Evolutionary conservation across 2,888 invertebrate species (phyloP), one percentile per base, ranked within the genome.

Genomic region (Trachelus stipa): DNA sequence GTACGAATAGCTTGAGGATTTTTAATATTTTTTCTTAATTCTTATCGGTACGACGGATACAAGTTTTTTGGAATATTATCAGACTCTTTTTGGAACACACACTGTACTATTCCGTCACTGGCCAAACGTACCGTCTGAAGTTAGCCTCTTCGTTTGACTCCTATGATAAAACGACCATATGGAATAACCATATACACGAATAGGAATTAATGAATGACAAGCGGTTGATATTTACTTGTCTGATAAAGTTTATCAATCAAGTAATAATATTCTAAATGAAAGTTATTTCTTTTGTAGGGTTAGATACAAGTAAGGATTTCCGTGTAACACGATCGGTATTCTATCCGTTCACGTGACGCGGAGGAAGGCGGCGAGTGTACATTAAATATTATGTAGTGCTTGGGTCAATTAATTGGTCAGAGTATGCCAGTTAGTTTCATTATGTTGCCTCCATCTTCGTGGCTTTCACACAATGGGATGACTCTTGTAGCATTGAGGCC

Each of bases 371-470:
- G 68, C 82, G 80, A 84, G 81, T 84, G 80, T 82, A 82, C 85
- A 83, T 88, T 86, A 86, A 87, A 88, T 85, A 85, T 88, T 87
- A 86, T 85, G 86, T 83, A 81, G 83, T 84, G 83, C 83, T 81
- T 83, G 83, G 85, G 84, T 84, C 84, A 77, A 85, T 89, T 89
- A 89, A 90, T 90, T 89, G 88, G 84, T 85, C 86, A 85, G 86
- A 87, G 85, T 87, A 85, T 85, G 88, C 87, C 87, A 88, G 88
- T 90, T 90, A 90, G 89, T 90, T 87, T 89, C 90, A 89, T 90
- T 90, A 89, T 82, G 89, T 88, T 87, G 85, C 86, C 86, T 87
- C 88, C 86, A 87, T 89, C 89, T 90, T 90, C 90, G 90, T 87
- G 83, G 79, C 85, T 87, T 87, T 88, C 83, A 81, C 83, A 88